Conservation (phyloP, 2,888 invertebrate species). For the Ennomos quercinarius region DNA sequence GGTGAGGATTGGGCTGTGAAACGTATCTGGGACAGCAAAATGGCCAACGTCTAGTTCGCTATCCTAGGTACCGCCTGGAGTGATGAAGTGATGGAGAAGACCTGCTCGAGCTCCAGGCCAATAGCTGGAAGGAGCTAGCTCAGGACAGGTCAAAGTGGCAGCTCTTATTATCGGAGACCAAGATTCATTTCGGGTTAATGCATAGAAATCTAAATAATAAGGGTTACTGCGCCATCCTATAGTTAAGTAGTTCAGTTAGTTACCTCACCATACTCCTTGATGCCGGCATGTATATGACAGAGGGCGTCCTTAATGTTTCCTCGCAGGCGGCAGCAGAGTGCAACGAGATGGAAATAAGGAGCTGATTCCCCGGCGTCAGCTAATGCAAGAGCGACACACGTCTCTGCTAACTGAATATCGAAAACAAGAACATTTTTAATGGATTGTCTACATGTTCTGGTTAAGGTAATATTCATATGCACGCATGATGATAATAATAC, state of each 20-base stretch:
- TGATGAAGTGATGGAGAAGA: too few species aligned
- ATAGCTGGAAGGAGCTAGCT: too few species aligned
- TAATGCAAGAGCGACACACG: slow-evolving; percentile 64
- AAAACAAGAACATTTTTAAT: not conserved
- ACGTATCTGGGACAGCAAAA: too few species aligned
- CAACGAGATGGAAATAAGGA: slow-evolving; percentile 65
- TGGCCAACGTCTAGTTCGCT: too few species aligned
- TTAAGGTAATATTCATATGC: too few species aligned
- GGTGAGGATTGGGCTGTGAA: too few species aligned
- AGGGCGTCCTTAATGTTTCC: slow-evolving; percentile 62
- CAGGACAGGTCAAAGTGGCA: too few species aligned
- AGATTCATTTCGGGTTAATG: not conserved
- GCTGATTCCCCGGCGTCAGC: slow-evolving; percentile 58
- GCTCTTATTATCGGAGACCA: not conserved
- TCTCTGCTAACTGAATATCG: slow-evolving; percentile 67
- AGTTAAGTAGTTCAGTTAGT: slow-evolving; percentile 19
- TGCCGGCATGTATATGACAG: slow-evolving; percentile 60
- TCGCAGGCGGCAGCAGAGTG: slow-evolving; percentile 65
- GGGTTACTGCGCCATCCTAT: not conserved
- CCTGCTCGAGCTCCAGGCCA: too few species aligned
- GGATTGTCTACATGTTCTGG: too few species aligned
- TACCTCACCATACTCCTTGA: slow-evolving; percentile 70
- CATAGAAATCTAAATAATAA: too few species aligned
- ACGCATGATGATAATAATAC: too few species aligned
- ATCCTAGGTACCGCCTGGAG: too few species aligned